These are phyloP conservation scores for Bellardia bayeri DNA, from an alignment of 2,888 invertebrate species.

Conservation along the genomic window DNA sequence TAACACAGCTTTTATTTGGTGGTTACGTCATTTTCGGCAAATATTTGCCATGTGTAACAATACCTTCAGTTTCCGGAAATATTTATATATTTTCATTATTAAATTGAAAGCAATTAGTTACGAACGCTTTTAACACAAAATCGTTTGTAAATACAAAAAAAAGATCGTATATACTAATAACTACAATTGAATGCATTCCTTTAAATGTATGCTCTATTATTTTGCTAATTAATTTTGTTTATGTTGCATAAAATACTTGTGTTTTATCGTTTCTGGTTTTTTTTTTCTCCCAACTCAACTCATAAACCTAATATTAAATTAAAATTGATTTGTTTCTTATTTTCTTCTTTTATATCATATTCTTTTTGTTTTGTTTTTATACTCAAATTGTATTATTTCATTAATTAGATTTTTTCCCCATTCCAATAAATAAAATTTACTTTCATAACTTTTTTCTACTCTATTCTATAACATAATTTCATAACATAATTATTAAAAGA, in stretches of 20 bases:
- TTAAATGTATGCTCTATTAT: constrained; percentile 68
- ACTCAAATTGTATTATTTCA: constrained; percentile 50
- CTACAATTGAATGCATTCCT: constrained; percentile 65
- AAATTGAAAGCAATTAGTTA: too few relatives aligned
- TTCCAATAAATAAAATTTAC: constrained; percentile 26
- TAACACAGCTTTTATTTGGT: too few relatives aligned
- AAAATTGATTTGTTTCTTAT: constrained; percentile 42
- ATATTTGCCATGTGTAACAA: too few relatives aligned
- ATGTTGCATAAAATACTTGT: constrained; percentile 65
- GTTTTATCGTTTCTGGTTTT: constrained; percentile 28
- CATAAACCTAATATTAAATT: constrained; percentile 46
- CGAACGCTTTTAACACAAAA: not conserved
- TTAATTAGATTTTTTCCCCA: constrained; percentile 52
- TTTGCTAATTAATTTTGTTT: constrained; percentile 70
- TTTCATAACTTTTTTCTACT: constrained; percentile 29
- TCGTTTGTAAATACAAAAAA: not conserved
- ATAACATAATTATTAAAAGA: constrained; percentile 16
- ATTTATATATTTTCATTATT: too few relatives aligned
- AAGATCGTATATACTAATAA: not conserved
- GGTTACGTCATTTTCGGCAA: too few relatives aligned
- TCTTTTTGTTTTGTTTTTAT: not conserved
- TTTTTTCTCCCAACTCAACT: constrained; percentile 17
- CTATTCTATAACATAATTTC: constrained; percentile 12
- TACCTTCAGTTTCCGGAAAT: too few relatives aligned
- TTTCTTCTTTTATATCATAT: not conserved